Conservation (phyloP, 2,888 invertebrate genomes). For the Hoplodrina blanda region DNA sequence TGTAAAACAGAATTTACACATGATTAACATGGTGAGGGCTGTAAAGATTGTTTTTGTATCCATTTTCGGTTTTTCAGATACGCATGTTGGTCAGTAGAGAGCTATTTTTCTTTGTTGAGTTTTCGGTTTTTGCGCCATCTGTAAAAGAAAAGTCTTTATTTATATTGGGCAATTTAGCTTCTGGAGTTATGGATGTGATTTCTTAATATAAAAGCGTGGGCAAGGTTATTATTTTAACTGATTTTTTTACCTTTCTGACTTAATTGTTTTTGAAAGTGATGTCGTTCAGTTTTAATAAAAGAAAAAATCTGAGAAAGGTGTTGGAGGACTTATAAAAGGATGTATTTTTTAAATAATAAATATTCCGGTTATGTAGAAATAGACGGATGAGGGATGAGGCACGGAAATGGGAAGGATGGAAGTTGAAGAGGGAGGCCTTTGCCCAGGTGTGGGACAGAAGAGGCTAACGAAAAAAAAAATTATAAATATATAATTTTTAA, state of each 20-base stretch:
- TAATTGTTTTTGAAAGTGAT: conserved; percentile 16
- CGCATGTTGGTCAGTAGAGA: conserved; percentile 39
- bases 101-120: conserved; percentile 35
- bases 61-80: conserved; percentile 57
- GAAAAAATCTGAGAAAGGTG: background rate
- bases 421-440: no score
- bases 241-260: background rate
- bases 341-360: no score
- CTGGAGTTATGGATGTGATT: conserved; percentile 17
- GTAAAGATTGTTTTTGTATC: conserved; percentile 40
- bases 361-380: no score
- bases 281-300: background rate
- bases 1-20: conserved; percentile 35
- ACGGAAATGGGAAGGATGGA: no score
- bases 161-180: conserved; percentile 43
- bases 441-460: no score
- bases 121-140: conserved; percentile 61
- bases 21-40: conserved; percentile 36
- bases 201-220: background rate
- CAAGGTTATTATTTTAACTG: conserved; percentile 6
- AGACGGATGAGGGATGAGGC: no score
- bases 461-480: no score
- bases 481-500: no score
- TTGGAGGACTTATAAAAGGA: no score
- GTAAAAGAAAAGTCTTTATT: conserved; percentile 53